phyloP scores from a whole-genome alignment of 1,140 invertebrate genomes.

The Orchestia grillus region DNA sequence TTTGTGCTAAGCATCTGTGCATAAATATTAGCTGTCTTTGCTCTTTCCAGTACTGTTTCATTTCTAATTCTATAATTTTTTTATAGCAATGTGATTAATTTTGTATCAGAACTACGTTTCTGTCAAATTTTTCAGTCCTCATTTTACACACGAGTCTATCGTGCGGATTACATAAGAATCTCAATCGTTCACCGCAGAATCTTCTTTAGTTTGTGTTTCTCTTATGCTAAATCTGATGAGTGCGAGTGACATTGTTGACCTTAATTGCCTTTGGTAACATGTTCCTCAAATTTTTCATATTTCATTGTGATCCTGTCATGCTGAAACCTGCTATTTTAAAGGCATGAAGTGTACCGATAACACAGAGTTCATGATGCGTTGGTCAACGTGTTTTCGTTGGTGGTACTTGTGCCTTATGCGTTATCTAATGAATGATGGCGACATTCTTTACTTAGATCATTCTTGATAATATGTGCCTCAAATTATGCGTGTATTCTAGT shows the following conservation, averaged over 20 bases:
- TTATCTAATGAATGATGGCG: too few species aligned
- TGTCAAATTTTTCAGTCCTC: background rate
- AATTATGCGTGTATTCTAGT: too few species aligned
- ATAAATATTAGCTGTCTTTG: background rate
- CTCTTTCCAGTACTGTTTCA: background rate
- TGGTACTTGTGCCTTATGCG: slow-evolving; percentile 96
- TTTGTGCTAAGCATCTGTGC: background rate
- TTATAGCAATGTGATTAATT: background rate
- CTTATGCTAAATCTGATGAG: background rate
- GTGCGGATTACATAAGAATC: too few species aligned
- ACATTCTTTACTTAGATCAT: background rate
- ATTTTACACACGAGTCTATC: too few species aligned
- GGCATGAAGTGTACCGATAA: background rate
- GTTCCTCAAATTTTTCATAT: background rate
- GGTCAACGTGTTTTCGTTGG: slow-evolving; percentile 68
- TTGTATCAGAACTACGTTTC: background rate
- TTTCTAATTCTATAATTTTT: background rate
- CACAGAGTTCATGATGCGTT: background rate
- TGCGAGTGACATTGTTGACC: background rate
- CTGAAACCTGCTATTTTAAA: background rate
- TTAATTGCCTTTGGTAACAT: background rate
- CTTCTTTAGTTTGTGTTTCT: background rate
- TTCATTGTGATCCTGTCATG: background rate
- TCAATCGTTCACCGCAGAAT: too few species aligned
- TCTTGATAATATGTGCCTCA: too few species aligned